Percentiles rank a stretch among this genome's conserved stretches.
Evolutionary conservation across 2,888 invertebrate species (phyloP).

Genomic region (Drosophila nigricruria): DNA sequence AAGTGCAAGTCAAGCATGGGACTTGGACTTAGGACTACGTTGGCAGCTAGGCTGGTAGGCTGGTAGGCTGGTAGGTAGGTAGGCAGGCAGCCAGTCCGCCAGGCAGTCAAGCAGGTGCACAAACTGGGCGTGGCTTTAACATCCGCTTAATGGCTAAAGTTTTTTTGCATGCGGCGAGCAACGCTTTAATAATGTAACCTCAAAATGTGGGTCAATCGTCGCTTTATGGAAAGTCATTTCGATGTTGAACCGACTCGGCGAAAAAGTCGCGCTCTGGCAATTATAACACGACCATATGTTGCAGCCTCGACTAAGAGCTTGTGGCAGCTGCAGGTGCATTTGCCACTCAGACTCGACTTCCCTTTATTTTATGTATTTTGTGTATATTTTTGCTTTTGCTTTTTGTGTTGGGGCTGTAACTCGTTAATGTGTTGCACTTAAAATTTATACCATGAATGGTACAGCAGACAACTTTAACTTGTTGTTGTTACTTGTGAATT

Average conservation of each 20-base stretch:
- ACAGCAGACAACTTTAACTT: constrained; percentile 73
- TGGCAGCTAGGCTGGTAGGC: constrained; percentile 13
- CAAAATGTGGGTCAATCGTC: constrained; percentile 64
- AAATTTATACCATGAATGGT: constrained; percentile 68
- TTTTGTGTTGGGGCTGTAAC: constrained; percentile 50
- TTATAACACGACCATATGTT: constrained; percentile 75
- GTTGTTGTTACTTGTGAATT: constrained; percentile 23
- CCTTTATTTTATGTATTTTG: constrained; percentile 8
- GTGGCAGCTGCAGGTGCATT: constrained; percentile 68
- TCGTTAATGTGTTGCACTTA: constrained; percentile 77
- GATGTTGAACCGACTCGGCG: constrained; percentile 45
- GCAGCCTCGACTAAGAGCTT: constrained; percentile 65
- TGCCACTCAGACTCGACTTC: constrained; percentile 29
- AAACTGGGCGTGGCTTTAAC: constrained; percentile 63
- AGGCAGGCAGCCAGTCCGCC: constrained; percentile 3
- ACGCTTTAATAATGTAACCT: constrained; percentile 66
- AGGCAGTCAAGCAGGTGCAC: constrained; percentile 45
- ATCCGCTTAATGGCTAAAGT: constrained; percentile 55
- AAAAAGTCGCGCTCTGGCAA: constrained; percentile 64
- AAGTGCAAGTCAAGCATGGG: constrained; percentile 62
- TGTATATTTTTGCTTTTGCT: constrained; percentile 6
- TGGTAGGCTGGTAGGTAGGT: constrained; percentile 13
- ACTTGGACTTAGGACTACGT: constrained; percentile 41
- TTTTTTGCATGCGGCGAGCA: constrained; percentile 49
- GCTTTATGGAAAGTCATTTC: constrained; percentile 74